Evolutionary conservation across 2,888 invertebrate genomes (phyloP), one percentile per base, ranked within the genome.

Genomic region (Catocala nupta): DNA sequence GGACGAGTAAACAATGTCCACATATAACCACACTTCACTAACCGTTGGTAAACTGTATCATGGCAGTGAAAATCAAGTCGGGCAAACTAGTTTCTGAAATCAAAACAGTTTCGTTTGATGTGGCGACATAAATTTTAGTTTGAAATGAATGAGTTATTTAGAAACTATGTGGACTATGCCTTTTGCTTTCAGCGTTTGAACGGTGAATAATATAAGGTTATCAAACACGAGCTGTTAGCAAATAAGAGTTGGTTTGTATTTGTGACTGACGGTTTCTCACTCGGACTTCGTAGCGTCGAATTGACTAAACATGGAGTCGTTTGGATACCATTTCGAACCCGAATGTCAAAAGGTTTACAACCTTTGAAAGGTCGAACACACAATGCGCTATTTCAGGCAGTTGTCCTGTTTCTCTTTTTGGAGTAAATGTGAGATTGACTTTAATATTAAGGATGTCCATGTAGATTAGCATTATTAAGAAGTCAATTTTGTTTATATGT

Each of bases 21-120:
- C 66, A 61, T 56, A 65, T 58, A 65, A 66, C 61, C 65, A 63
- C 68, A 67, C 48, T 50, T 48, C 49, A 11, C 45, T 54, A 63
- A 67, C 54, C 54, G 48, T 45, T 62, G 47, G 42, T 33, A 59
- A 71, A 69, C 61, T 55, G 67, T 56, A 47, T 44, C 58, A 63
- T 72, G 73, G 69, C 62, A 63, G 68, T 71, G 68, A 55, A 63
- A 70, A 71, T 39, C 59, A 67, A 74, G 71, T 69, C 58, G 70
- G 69, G 75, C 61, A 73, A 80, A 80, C 80, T 73, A 77, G 72
- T 77, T 79, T 58, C 42, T 63, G 59, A 68, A 80, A 81, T 80
- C 70, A 70, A 78, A 80, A 76, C 69, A 68, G 67, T 86, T 87
- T 85, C 85, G 68, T 85, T 87, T 85, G 86, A 86, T 85, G 86